A percentile compares a stretch with the other conserved stretches of the same genome.
Evolutionary conservation across 2,888 invertebrate species (phyloP).

Genomic region (Malthinus flaveolus): DNA sequence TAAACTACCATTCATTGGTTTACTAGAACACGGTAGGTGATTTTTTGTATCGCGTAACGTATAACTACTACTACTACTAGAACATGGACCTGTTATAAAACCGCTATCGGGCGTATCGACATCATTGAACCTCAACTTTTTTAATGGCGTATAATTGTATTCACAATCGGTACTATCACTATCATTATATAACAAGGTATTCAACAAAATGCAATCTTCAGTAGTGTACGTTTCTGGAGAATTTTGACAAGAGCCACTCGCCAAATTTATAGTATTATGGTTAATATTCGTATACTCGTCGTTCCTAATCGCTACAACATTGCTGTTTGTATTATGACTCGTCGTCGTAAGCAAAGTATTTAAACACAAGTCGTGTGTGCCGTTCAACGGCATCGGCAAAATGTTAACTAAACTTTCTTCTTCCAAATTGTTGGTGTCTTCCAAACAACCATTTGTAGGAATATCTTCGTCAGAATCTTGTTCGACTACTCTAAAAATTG

Average conservation of each 20-base stretch:
- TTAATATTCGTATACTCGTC: constrained; percentile 12
- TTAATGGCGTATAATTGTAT: constrained; percentile 46
- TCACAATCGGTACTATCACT: constrained; percentile 45
- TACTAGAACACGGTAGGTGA: constrained; percentile 41
- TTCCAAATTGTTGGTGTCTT: constrained; percentile 35
- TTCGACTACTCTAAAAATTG: constrained; percentile 55
- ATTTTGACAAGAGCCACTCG: constrained; percentile 9
- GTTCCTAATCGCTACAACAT: constrained; percentile 22
- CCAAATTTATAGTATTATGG: constrained; percentile 12
- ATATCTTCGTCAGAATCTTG: constrained; percentile 66
- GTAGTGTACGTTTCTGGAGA: not conserved
- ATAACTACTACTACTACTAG: constrained; percentile 37
- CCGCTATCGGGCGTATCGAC: constrained; percentile 49
- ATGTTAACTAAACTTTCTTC: constrained; percentile 59
- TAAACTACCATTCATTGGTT: constrained; percentile 33
- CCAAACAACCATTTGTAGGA: constrained; percentile 34
- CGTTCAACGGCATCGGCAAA: constrained; percentile 64
- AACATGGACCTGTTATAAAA: constrained; percentile 48
- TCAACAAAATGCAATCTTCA: too few relatives aligned
- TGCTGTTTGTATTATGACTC: constrained; percentile 21
- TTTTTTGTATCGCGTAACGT: constrained; percentile 34
- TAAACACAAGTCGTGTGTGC: constrained; percentile 55
- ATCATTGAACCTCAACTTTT: constrained; percentile 37
- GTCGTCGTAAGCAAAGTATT: constrained; percentile 45
- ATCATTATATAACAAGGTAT: constrained; percentile 37